Conservation (phyloP, 2,797 vertebrate species). For the Sebastolobus alascanus region DNA sequence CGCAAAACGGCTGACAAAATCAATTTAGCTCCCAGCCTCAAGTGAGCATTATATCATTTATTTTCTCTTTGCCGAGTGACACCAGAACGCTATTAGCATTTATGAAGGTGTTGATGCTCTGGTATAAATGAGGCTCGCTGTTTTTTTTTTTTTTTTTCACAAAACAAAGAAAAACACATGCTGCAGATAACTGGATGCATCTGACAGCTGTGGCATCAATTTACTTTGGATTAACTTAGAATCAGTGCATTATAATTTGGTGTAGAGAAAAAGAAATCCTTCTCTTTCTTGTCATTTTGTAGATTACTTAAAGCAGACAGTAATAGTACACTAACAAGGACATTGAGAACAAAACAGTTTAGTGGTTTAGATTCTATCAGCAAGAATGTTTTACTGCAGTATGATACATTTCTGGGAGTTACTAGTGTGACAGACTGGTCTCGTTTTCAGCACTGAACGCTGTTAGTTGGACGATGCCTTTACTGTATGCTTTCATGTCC, state of each 20-base stretch:
- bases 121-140: slow-evolving; percentile 17
- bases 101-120: slow-evolving; percentile 19
- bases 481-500: neutral
- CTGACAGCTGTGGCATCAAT: neutral
- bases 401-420: slow-evolving; percentile 14
- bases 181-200: slow-evolving; percentile 8
- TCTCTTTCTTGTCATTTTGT: neutral
- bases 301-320: neutral
- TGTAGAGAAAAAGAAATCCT: neutral
- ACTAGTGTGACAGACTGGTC: neutral
- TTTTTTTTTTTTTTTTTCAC: neutral
- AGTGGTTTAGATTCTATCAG: neutral
- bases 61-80: slow-evolving; percentile 29
- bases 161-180: neutral
- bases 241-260: neutral
- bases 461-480: slow-evolving; percentile 7
- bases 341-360: slow-evolving; percentile 3
- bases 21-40: slow-evolving; percentile 38
- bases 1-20: slow-evolving; percentile 46
- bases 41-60: slow-evolving; percentile 43
- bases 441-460: neutral
- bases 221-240: slow-evolving; percentile 26
- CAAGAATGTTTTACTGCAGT: slow-evolving; percentile 9
- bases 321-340: neutral
- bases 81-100: slow-evolving; percentile 29